A percentile compares a stretch with the other conserved stretches of the same genome.
Conservation (phyloP, 2,113 vertebrate genomes). For the Chamaea fasciata region DNA sequence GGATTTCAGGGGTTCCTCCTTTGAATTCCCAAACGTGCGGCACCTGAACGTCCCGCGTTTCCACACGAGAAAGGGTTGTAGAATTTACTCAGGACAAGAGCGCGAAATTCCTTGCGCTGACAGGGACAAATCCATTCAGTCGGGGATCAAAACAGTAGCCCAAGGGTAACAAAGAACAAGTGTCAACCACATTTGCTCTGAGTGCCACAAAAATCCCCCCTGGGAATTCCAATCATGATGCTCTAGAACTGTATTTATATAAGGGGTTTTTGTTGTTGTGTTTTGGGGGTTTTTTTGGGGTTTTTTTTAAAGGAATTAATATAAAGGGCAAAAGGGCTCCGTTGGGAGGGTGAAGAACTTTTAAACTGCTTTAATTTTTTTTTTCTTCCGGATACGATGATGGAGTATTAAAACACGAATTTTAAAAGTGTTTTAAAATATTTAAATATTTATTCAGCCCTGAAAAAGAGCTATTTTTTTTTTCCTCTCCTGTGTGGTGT, state of each 20-base stretch:
- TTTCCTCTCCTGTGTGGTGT: not conserved
- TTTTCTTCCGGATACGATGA: not conserved
- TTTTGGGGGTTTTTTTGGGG: too few species aligned
- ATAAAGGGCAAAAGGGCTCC: not conserved
- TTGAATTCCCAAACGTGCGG: not conserved
- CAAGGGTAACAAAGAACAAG: conserved; percentile 68
- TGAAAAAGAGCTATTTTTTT: not conserved
- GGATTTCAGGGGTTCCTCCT: not conserved
- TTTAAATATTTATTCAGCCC: not conserved
- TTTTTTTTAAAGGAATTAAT: too few species aligned
- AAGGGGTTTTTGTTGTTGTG: not conserved
- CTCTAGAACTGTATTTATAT: conserved; percentile 57
- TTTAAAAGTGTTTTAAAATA: not conserved
- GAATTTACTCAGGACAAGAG: conserved; percentile 30
- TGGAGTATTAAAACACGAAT: not conserved
- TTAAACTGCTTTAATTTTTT: not conserved
- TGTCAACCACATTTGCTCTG: conserved; percentile 70
- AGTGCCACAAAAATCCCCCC: conserved; percentile 53
- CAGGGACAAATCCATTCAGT: conserved; percentile 57
- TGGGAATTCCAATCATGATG: conserved; percentile 47
- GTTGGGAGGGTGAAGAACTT: not conserved
- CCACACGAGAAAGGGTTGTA: conserved; percentile 24
- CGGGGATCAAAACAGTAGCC: conserved; percentile 71
- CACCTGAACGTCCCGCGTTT: not conserved
- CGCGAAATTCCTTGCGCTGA: conserved; percentile 56